Evolutionary conservation across 1,140 invertebrate genomes (phyloP).

Genomic region (Apocrypta bakeri): DNA sequence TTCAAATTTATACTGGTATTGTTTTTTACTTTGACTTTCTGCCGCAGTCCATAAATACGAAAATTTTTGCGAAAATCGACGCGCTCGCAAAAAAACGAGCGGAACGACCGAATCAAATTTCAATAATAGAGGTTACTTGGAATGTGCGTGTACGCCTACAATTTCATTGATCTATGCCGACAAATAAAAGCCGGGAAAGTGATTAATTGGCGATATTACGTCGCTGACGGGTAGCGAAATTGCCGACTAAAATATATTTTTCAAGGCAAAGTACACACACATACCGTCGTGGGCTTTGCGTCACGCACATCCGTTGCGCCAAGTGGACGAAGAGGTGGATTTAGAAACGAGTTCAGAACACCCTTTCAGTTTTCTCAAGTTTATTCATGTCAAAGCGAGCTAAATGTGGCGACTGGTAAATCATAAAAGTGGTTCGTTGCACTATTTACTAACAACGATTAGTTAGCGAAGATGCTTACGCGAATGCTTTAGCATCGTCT

Average conservation of each 20-base stretch:
- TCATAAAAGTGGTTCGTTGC: not conserved
- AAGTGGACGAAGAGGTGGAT: not conserved
- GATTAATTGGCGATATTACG: not conserved
- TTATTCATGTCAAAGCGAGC: not conserved
- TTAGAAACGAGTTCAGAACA: not conserved
- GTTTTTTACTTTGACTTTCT: no score
- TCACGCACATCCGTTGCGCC: not conserved
- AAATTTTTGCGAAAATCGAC: not conserved
- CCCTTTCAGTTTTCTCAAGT: not conserved
- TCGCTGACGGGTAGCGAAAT: not conserved
- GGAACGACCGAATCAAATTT: not conserved
- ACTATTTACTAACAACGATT: not conserved
- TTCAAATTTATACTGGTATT: no score
- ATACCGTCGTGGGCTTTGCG: not conserved
- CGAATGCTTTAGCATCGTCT: no score
- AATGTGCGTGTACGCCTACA: not conserved
- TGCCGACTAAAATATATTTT: conserved; percentile 15
- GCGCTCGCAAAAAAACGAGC: not conserved
- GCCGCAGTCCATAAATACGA: not conserved
- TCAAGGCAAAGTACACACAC: not conserved
- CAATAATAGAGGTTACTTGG: not conserved
- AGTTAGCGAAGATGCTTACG: not conserved
- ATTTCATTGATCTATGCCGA: not conserved
- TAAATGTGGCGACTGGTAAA: not conserved
- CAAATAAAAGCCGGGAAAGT: not conserved